These are phyloP conservation scores for Sigmodon hispidus DNA, from an alignment of 2,113 vertebrate genomes.

Conservation along the genomic window DNA sequence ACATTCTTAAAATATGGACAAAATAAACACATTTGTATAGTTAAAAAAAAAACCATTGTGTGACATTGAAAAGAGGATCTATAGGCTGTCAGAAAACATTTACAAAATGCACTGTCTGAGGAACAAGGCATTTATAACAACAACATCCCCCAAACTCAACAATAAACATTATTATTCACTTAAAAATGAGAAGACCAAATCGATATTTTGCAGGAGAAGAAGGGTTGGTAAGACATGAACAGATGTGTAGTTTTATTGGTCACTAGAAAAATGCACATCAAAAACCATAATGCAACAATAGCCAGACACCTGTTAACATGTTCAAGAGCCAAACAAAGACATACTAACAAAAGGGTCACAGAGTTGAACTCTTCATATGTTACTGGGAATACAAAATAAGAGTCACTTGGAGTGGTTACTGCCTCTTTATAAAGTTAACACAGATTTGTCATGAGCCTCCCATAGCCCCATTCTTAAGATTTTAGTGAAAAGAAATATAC, in stretches of 20 bases:
- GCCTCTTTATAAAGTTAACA: conserved; percentile 29
- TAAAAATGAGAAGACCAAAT: not conserved
- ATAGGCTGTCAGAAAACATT: not conserved
- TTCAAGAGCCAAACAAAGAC: not conserved
- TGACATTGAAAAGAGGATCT: not conserved
- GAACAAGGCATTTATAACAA: not conserved
- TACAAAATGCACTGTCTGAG: not conserved
- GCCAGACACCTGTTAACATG: not conserved
- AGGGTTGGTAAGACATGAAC: not conserved
- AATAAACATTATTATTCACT: not conserved
- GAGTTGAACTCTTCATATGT: not conserved
- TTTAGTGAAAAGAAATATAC: conserved; percentile 35
- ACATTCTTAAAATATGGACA: not conserved
- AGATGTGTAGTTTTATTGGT: not conserved
- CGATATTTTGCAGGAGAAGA: not conserved
- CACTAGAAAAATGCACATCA: conserved; percentile 27
- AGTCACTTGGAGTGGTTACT: conserved; percentile 7
- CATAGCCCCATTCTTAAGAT: not conserved
- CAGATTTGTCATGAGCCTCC: not conserved
- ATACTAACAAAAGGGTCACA: not conserved
- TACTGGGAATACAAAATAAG: not conserved
- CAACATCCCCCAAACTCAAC: not conserved
- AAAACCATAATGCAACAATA: not conserved
- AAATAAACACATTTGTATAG: not conserved
- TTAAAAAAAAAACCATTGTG: not conserved